These are phyloP conservation scores for Apodemia zela DNA, from an alignment of 2,888 invertebrate genomes.

Conservation along the genomic window DNA sequence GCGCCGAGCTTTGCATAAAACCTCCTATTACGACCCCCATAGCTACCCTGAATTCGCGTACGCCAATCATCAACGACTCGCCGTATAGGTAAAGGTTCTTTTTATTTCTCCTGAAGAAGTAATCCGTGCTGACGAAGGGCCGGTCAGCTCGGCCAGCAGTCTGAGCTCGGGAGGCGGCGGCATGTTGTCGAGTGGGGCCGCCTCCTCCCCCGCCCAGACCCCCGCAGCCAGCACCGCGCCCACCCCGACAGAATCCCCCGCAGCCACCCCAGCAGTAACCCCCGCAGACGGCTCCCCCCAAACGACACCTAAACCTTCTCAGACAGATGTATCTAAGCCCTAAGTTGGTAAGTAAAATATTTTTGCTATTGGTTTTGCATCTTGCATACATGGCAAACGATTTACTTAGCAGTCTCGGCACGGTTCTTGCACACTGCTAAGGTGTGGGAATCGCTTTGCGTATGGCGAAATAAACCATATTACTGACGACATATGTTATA, in stretches of 20 bases:
- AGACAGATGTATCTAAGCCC: conserved; percentile 23
- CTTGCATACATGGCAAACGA: too few relatives aligned
- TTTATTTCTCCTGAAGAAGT: conserved; percentile 6
- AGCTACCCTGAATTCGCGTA: not conserved
- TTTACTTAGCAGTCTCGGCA: too few relatives aligned
- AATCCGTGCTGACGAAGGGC: not conserved
- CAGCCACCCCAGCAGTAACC: conserved; percentile 3
- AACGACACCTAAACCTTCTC: conserved; percentile 26
- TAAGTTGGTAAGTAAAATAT: conserved; percentile 18
- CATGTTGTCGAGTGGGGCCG: not conserved
- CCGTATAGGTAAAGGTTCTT: not conserved
- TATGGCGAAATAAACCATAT: too few relatives aligned
- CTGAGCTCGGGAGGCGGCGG: not conserved
- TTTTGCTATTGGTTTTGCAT: too few relatives aligned
- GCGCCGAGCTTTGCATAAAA: too few relatives aligned
- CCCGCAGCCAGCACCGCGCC: conserved; percentile 5
- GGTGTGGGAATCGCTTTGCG: too few relatives aligned
- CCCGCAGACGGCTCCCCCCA: conserved; percentile 20
- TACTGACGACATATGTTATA: too few relatives aligned
- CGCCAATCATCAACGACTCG: not conserved
- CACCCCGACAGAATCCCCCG: conserved; percentile 10
- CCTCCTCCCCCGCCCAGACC: not conserved
- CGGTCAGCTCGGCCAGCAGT: not conserved
- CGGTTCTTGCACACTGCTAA: too few relatives aligned
- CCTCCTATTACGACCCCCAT: not conserved